Evolutionary conservation across 2,113 vertebrate genomes (phyloP).

Genomic region (Periophthalmus modestus): DNA sequence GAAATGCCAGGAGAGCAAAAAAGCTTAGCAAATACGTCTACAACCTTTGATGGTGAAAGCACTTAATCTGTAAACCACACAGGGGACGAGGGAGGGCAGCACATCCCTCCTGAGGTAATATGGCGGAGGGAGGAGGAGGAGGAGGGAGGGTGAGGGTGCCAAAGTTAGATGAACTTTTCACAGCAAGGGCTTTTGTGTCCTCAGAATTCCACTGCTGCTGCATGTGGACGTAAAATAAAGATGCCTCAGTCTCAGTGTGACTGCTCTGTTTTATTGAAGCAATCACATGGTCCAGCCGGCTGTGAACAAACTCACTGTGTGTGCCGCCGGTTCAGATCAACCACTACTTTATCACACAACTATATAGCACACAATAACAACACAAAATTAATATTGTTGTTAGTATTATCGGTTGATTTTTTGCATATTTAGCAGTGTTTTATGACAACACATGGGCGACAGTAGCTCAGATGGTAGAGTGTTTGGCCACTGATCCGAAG

Average conservation of each 20-base stretch:
- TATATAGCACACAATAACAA: background rate
- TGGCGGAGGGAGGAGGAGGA: slow-evolving; percentile 2
- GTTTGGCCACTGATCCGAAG: no score
- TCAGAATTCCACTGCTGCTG: slow-evolving; percentile 29
- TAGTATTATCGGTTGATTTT: no score
- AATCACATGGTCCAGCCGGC: slow-evolving; percentile 53
- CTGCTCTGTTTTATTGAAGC: slow-evolving; percentile 25
- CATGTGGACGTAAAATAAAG: slow-evolving; percentile 38
- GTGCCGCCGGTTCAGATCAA: slow-evolving; percentile 32
- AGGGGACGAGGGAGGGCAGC: slow-evolving; percentile 15
- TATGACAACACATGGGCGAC: no score
- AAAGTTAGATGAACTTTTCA: slow-evolving; percentile 38
- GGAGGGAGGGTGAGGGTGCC: slow-evolving; percentile 18
- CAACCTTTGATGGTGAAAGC: slow-evolving; percentile 52
- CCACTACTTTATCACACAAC: slow-evolving; percentile 1
- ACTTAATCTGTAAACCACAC: slow-evolving; percentile 49
- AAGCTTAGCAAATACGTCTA: slow-evolving; percentile 34
- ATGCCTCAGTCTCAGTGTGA: slow-evolving; percentile 36
- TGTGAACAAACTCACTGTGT: slow-evolving; percentile 26
- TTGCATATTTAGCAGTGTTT: no score
- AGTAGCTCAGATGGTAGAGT: no score
- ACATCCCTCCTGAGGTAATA: slow-evolving; percentile 10
- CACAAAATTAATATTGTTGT: background rate
- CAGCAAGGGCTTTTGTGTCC: slow-evolving; percentile 33
- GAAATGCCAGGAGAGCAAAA: slow-evolving; percentile 34